Percentiles rank a stretch among this genome's conserved stretches.
phyloP scores from a whole-genome alignment of 2,113 vertebrate species.

The Fukomys damarensis region DNA sequence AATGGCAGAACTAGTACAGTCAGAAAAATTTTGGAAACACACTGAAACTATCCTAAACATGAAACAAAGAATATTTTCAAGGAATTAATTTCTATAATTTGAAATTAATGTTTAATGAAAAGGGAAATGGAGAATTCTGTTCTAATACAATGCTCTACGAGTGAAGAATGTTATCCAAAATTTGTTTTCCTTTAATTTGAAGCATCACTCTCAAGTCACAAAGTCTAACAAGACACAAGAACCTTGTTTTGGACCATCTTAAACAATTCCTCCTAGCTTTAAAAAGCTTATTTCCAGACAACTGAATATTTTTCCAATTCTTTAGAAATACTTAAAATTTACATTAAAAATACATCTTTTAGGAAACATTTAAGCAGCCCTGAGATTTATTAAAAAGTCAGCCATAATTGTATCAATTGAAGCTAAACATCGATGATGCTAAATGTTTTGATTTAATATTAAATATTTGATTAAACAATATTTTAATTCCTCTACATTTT shows the following conservation, averaged over 20 bases:
- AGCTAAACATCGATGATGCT: not conserved
- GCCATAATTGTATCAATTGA: not conserved
- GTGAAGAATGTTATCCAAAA: slow-evolving; percentile 39
- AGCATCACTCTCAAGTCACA: not conserved
- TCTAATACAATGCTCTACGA: not conserved
- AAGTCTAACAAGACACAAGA: not conserved
- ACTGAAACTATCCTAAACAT: slow-evolving; percentile 14
- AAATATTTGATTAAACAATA: not conserved
- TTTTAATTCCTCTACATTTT: not conserved
- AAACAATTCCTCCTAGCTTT: not conserved
- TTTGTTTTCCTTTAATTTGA: not conserved
- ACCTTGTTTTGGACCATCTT: not conserved
- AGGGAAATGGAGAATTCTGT: slow-evolving; percentile 27
- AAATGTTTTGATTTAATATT: not conserved
- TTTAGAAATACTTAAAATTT: slow-evolving; percentile 36
- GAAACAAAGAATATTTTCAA: slow-evolving; percentile 40
- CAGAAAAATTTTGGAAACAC: slow-evolving; percentile 38
- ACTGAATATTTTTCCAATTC: not conserved
- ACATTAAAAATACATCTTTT: not conserved
- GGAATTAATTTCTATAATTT: slow-evolving; percentile 23
- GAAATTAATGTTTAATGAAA: slow-evolving; percentile 42
- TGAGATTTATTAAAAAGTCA: slow-evolving; percentile 28
- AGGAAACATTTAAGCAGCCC: not conserved
- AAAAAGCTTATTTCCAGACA: not conserved
- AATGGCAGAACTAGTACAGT: slow-evolving; percentile 33